Evolutionary conservation across 2,888 invertebrate species (phyloP).

Genomic region (Gasteruption jaculator): DNA sequence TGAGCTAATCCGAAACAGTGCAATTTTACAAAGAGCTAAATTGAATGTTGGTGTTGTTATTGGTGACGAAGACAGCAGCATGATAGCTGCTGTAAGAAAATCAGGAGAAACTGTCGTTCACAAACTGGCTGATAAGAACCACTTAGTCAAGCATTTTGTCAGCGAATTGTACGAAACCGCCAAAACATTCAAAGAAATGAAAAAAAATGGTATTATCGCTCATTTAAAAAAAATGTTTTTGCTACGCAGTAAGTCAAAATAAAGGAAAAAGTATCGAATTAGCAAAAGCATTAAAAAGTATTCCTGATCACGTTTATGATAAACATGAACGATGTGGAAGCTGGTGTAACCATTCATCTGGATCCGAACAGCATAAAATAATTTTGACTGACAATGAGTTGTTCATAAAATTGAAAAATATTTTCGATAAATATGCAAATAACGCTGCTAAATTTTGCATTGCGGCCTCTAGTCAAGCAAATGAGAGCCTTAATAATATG

Average conservation of each 20-base stretch:
- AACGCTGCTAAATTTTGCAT: constrained; percentile 17
- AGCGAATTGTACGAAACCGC: constrained; percentile 13
- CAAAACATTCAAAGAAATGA: constrained; percentile 9
- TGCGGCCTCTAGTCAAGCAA: constrained; percentile 23
- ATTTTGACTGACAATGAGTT: constrained; percentile 8
- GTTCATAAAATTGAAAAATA: constrained; percentile 4
- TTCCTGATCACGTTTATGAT: constrained; percentile 21
- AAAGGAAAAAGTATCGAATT: constrained; percentile 15
- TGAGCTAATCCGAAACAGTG: constrained; percentile 14
- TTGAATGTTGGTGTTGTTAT: constrained; percentile 18
- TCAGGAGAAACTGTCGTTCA: constrained; percentile 2
- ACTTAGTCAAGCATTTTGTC: constrained; percentile 11
- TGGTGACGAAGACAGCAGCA: constrained; percentile 23
- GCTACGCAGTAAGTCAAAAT: constrained; percentile 22
- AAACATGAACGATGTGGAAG: constrained; percentile 20
- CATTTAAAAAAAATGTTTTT: constrained; percentile 23
- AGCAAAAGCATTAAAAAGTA: constrained; percentile 12
- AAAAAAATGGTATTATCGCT: constrained; percentile 12
- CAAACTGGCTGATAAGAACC: constrained; percentile 15
- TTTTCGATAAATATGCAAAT: constrained; percentile 18
- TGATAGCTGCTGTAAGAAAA: constrained; percentile 15
- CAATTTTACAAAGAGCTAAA: constrained; percentile 12
- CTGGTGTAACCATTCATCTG: constrained; percentile 12
- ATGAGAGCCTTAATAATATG: constrained; percentile 27
- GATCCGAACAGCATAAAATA: constrained; percentile 2